Conservation (phyloP, 2,888 invertebrate genomes). For the Pseudeuparius sepicola region DNA sequence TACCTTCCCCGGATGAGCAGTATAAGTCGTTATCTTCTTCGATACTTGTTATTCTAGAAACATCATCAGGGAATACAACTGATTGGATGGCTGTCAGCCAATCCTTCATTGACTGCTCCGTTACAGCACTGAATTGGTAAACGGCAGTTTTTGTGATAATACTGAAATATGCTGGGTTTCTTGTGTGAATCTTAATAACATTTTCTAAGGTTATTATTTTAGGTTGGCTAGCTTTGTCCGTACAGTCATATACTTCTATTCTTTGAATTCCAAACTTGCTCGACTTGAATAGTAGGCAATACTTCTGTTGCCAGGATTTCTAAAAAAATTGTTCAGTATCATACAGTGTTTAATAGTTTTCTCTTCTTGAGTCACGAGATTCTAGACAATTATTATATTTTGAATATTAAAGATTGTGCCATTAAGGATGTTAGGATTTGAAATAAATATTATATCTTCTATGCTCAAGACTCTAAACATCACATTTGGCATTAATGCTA, state of each 20-base stretch:
- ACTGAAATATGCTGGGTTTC: constrained; percentile 47
- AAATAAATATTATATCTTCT: too few relatives aligned
- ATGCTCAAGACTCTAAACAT: too few relatives aligned
- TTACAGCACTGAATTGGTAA: constrained; percentile 53
- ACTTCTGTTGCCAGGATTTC: constrained; percentile 79
- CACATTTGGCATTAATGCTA: too few relatives aligned
- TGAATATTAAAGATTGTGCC: too few relatives aligned
- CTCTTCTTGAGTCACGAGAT: too few relatives aligned
- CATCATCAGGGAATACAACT: constrained; percentile 67
- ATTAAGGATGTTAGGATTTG: too few relatives aligned
- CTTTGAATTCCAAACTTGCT: constrained; percentile 80
- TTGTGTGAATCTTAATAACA: constrained; percentile 73
- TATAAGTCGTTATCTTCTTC: constrained; percentile 86
- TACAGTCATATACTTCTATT: constrained; percentile 74
- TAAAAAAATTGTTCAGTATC: constrained; percentile 38
- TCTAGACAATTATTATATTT: too few relatives aligned
- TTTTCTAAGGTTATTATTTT: constrained; percentile 73
- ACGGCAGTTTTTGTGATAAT: constrained; percentile 63
- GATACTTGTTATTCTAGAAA: constrained; percentile 46
- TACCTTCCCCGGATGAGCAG: constrained; percentile 50
- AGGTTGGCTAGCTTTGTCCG: constrained; percentile 46
- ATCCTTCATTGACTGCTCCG: constrained; percentile 59
- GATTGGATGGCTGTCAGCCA: constrained; percentile 74
- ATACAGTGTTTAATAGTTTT: constrained; percentile 5
- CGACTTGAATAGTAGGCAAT: constrained; percentile 66